phyloP scores from a whole-genome alignment of 2,888 invertebrate genomes.

The Geotrupes spiniger region DNA sequence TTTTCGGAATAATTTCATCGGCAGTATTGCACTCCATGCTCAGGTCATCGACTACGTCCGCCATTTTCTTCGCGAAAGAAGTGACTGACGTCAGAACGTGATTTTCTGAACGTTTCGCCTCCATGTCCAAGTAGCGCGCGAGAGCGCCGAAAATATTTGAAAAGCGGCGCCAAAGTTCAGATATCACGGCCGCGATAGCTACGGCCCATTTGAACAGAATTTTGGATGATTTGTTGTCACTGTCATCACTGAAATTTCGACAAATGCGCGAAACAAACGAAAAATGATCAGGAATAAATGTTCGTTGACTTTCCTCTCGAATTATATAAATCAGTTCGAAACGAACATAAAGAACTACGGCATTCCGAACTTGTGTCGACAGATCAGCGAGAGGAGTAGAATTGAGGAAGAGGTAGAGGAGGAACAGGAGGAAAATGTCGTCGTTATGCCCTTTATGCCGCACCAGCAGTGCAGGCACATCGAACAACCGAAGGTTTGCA shows the following conservation, averaged over 20 bases:
- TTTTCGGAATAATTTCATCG: constrained; percentile 45
- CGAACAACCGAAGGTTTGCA: constrained; percentile 33
- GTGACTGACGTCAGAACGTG: constrained; percentile 16
- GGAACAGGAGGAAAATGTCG: not conserved
- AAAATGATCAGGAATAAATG: constrained; percentile 8
- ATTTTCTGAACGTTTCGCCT: constrained; percentile 7
- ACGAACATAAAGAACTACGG: constrained; percentile 13
- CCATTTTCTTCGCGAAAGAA: constrained; percentile 36
- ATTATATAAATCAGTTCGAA: constrained; percentile 20
- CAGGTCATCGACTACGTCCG: constrained; percentile 43
- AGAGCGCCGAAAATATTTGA: constrained; percentile 10
- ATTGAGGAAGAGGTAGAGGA: constrained; percentile 9
- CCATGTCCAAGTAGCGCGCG: constrained; percentile 11
- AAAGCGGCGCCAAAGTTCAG: constrained; percentile 18
- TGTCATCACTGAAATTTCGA: constrained; percentile 17
- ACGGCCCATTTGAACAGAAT: not conserved
- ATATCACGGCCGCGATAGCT: constrained; percentile 12
- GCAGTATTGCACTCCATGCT: constrained; percentile 43
- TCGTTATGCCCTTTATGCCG: constrained; percentile 7
- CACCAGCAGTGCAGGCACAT: constrained; percentile 9
- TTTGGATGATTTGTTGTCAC: constrained; percentile 6
- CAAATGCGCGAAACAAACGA: constrained; percentile 3
- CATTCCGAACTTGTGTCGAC: constrained; percentile 7
- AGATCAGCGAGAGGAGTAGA: not conserved
- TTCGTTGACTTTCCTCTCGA: constrained; percentile 14